Percentiles rank a stretch among this genome's conserved stretches.
Evolutionary conservation across 2,888 invertebrate genomes (phyloP).

Genomic region (Eumacrocentrus americanus): DNA sequence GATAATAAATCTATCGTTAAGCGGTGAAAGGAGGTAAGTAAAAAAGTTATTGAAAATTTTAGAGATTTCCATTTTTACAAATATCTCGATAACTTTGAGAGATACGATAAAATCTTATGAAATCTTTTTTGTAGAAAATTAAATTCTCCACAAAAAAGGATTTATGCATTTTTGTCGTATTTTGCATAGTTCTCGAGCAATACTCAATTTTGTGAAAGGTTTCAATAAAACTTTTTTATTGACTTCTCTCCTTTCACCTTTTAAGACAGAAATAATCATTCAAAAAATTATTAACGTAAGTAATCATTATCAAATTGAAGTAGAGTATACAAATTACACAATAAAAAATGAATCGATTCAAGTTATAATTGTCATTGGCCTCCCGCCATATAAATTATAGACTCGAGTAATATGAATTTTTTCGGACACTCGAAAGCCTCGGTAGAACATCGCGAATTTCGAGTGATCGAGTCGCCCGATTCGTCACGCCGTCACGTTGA

Average conservation of each 20-base stretch:
- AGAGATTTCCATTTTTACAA: no score
- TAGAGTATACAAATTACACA: no score
- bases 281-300: no score
- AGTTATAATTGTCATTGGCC: background rate
- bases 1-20: background rate
- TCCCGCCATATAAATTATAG: background rate
- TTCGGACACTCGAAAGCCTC: background rate
- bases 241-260: background rate
- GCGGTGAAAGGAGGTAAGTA: no score
- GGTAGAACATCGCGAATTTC: slow-evolving; percentile 8
- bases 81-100: background rate
- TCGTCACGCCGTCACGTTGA: slow-evolving; percentile 21
- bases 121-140: background rate
- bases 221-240: background rate
- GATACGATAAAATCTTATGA: background rate
- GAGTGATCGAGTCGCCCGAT: slow-evolving; percentile 20
- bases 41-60: no score
- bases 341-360: background rate
- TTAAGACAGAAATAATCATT: no score
- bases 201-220: background rate
- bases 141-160: background rate
- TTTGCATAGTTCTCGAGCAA: background rate
- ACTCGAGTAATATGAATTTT: background rate
- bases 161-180: background rate
- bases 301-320: no score